phyloP scores from a whole-genome alignment of 1,140 invertebrate species.

The Polypedilum vanderplanki region DNA sequence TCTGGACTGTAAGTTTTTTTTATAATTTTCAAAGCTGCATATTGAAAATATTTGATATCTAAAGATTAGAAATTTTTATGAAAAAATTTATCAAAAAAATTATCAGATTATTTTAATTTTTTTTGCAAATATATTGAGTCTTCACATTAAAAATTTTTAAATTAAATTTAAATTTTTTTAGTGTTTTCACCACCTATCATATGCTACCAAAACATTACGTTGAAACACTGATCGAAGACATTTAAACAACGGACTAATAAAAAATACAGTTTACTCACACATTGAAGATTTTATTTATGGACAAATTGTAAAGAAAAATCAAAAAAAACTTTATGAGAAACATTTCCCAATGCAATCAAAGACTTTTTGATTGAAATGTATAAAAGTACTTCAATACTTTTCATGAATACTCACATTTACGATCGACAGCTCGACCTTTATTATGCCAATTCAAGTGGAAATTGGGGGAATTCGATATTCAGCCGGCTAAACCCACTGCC shows the following conservation, averaged over 20 bases:
- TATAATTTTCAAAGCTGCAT: too few species aligned
- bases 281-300: constrained; percentile 25
- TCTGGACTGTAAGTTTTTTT: not conserved
- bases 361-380: constrained; percentile 25
- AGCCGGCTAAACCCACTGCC: constrained; percentile 34
- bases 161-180: constrained; percentile 32
- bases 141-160: too few species aligned
- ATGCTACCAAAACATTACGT: constrained; percentile 39
- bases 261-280: constrained; percentile 38
- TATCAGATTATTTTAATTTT: too few species aligned
- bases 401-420: constrained; percentile 34
- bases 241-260: constrained; percentile 43
- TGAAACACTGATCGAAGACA: constrained; percentile 39
- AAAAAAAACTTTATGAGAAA: constrained; percentile 33
- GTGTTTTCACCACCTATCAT: constrained; percentile 41
- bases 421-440: constrained; percentile 33
- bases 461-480: constrained; percentile 36
- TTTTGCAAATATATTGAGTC: too few species aligned
- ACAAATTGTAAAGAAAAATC: constrained; percentile 36
- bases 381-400: not conserved
- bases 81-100: too few species aligned
- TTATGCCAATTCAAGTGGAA: constrained; percentile 34
- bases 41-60: too few species aligned
- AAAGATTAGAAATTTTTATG: too few species aligned
- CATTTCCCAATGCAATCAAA: not conserved